A percentile compares a stretch with the other conserved stretches of the same genome.
phyloP scores from a whole-genome alignment of 2,888 invertebrate genomes.

The Smittia aterrima region DNA sequence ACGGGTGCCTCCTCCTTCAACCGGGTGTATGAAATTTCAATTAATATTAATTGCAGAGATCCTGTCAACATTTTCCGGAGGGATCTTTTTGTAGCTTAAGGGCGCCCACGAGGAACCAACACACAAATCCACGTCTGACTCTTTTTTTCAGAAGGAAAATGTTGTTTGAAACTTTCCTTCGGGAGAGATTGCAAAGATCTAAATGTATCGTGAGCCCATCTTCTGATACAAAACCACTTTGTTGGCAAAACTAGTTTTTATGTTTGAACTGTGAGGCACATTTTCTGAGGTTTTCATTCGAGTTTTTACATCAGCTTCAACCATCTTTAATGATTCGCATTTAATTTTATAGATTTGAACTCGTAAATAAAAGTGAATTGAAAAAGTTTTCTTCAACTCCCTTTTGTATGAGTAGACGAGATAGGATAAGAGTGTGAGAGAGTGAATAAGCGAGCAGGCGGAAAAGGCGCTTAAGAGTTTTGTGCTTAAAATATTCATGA shows the following conservation, averaged over 20 bases:
- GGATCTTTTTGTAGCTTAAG: conserved; percentile 30
- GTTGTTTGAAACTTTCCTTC: neutral
- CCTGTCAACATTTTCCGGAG: conserved; percentile 41
- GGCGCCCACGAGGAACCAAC: neutral
- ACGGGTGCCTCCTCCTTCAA: neutral
- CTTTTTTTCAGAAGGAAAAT: neutral
- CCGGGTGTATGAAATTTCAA: conserved; percentile 35
- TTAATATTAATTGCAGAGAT: conserved; percentile 40
- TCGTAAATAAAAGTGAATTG: neutral
- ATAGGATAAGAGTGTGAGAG: neutral
- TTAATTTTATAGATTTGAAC: neutral
- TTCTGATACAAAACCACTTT: neutral
- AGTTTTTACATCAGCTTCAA: neutral
- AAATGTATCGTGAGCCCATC: neutral
- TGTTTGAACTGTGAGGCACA: neutral
- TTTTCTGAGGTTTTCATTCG: neutral
- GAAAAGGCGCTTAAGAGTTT: neutral
- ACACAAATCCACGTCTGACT: neutral
- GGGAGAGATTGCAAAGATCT: neutral
- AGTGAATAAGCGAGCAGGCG: neutral
- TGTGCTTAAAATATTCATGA: neutral
- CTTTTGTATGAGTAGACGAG: neutral
- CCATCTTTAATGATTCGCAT: neutral
- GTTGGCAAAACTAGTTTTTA: conserved; percentile 2
- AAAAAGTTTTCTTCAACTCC: neutral